A percentile compares a stretch with the other conserved stretches of the same genome.
Evolutionary conservation across 2,113 vertebrate species (phyloP).

Genomic region (Nothoprocta pentlandii): DNA sequence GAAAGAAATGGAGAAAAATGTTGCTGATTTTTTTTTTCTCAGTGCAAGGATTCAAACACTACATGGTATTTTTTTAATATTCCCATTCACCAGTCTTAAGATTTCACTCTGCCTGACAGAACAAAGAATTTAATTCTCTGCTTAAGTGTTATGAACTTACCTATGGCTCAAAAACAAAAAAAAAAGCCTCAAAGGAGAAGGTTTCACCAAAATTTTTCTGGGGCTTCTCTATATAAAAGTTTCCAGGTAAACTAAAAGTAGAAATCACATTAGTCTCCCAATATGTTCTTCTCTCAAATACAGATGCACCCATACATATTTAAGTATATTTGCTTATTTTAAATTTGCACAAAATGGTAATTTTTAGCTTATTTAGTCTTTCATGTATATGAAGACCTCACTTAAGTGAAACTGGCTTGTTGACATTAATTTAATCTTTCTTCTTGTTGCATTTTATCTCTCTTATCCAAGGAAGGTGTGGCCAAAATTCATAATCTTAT

Average conservation of each 20-base stretch:
- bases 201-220: background rate
- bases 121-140: background rate
- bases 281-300: background rate
- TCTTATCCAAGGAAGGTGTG: background rate
- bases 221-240: background rate
- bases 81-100: background rate
- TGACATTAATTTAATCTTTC: background rate
- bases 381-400: background rate
- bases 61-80: background rate
- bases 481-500: background rate
- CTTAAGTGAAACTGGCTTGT: background rate
- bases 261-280: background rate
- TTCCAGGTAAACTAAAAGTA: background rate
- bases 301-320: background rate
- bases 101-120: background rate
- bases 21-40: background rate
- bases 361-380: background rate
- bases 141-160: background rate
- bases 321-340: background rate
- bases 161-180: background rate
- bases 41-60: background rate
- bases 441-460: background rate
- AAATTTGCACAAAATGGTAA: background rate
- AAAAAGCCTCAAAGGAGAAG: background rate
- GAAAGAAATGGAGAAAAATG: background rate